Evolutionary conservation across 2,888 invertebrate species (phyloP).

Genomic region (Hirtodrosophila histrioides): DNA sequence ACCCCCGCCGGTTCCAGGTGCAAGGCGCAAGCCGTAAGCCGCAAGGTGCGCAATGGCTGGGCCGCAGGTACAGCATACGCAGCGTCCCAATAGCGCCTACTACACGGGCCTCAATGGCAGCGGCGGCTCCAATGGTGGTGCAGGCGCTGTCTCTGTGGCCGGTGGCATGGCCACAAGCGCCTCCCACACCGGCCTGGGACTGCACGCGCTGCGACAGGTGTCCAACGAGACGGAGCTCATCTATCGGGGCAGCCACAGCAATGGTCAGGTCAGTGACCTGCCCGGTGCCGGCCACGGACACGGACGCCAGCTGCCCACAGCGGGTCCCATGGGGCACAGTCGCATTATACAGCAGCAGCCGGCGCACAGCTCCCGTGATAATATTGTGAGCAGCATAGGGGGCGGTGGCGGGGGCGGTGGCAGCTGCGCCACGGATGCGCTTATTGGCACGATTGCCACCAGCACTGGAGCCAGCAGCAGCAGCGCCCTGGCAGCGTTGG

Average conservation of each 20-base stretch:
- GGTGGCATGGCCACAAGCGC: slow-evolving; percentile 81
- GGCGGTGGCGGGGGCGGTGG: slow-evolving; percentile 81
- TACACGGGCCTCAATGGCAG: slow-evolving; percentile 79
- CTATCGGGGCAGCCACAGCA: slow-evolving; percentile 79
- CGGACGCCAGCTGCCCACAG: slow-evolving; percentile 31
- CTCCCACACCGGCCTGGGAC: slow-evolving; percentile 79
- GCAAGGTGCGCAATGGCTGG: slow-evolving; percentile 79
- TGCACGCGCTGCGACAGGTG: slow-evolving; percentile 82
- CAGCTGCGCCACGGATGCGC: slow-evolving; percentile 80
- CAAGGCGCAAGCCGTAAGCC: slow-evolving; percentile 2
- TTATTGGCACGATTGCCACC: slow-evolving; percentile 74
- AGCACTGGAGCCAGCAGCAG: slow-evolving; percentile 46
- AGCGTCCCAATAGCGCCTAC: slow-evolving; percentile 83
- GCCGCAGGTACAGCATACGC: slow-evolving; percentile 84
- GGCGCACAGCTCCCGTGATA: slow-evolving; percentile 51
- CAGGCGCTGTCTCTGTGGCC: slow-evolving; percentile 49
- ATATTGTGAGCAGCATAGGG: slow-evolving; percentile 75
- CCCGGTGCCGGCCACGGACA: slow-evolving; percentile 32
- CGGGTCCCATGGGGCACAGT: slow-evolving; percentile 53
- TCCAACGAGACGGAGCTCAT: slow-evolving; percentile 82
- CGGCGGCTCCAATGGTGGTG: slow-evolving; percentile 50
- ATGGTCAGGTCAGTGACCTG: slow-evolving; percentile 58
- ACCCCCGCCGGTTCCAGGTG: slow-evolving; percentile 8
- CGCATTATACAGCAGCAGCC: slow-evolving; percentile 55
- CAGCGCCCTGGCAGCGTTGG: slow-evolving; percentile 33